Base-by-base conservation (phyloP, 2,113 vertebrate genomes). In the Collichthys lucidus region DNA sequence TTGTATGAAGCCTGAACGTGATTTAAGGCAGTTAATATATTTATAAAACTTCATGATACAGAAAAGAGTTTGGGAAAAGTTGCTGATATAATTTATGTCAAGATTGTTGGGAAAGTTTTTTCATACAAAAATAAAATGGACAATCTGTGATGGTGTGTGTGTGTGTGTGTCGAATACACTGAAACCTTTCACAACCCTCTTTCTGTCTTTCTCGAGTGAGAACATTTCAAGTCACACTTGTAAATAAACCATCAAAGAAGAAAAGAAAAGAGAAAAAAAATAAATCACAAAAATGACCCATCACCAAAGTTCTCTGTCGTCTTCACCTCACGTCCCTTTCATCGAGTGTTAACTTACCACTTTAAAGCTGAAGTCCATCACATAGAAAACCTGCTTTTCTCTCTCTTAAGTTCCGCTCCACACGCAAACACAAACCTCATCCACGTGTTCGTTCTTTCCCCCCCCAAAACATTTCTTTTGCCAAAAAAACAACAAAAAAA, bases 81-180 rank as follows among this genome's bases (percentile, higher is more conserved):
- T 67, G 80, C 64, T 68, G 69, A 71, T 88, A 88, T 83, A 81
- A 89, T 74, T 90, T 91, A 89, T 80, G 66, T 82, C 50, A 55
- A 74, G 74, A 74, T 75, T 65, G 50, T 26, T 62, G 79, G 80
- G 79, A 79, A 79, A 77, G 77, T 29, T 75, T 84, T 76, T 76
- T 64, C 67, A 91, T 93, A 93, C 80, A 93, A 91, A 92, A 92
- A 93, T 91, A 92, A 91, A 92, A 75, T 52, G 73, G 80, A 73
- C 64, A 79, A 79, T 90, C 60, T 85, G 92, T 88, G 86, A 77
- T 35, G 77, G 31, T 31, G 31, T 67, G 65, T 87, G 84, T 68
- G 63, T 52, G 35, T 40, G 35, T 40, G 35, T 40, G 31, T 6
- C 1, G 6, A 35, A 35, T 7, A 35, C 31, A 35, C 31, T 6